Conservation (phyloP, 2,113 vertebrate genomes). For the Oncorhynchus kisutch region DNA sequence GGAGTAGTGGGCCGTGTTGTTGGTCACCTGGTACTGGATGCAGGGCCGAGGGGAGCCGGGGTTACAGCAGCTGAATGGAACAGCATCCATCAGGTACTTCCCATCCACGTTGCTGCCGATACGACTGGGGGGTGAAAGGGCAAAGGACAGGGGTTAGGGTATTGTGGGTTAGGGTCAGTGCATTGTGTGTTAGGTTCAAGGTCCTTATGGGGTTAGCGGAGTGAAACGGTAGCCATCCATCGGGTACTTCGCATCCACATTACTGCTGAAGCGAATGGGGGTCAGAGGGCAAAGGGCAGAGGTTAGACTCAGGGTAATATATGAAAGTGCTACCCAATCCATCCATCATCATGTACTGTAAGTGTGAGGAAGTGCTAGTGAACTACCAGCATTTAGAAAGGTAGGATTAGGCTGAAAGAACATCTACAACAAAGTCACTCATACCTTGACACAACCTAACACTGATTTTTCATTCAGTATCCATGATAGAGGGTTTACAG, state of each 20-base stretch:
- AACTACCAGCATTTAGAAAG: neutral
- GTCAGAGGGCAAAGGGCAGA: too few relatives aligned
- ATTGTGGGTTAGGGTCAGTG: neutral
- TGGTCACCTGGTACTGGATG: slow-evolving; percentile 94
- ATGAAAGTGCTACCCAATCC: too few relatives aligned
- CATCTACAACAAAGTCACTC: neutral
- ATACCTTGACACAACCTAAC: neutral
- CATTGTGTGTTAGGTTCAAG: neutral
- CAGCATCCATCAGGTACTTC: slow-evolving; percentile 90
- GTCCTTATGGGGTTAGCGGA: too few relatives aligned
- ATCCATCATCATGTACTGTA: neutral
- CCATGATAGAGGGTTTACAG: neutral
- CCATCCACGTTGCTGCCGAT: slow-evolving; percentile 96
- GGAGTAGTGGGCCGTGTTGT: slow-evolving; percentile 96
- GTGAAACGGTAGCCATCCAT: slow-evolving; percentile 72
- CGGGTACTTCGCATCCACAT: slow-evolving; percentile 85
- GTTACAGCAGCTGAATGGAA: slow-evolving; percentile 99
- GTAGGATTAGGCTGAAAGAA: neutral
- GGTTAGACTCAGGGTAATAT: too few relatives aligned
- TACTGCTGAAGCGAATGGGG: too few relatives aligned
- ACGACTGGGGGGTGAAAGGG: slow-evolving; percentile 72
- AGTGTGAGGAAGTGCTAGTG: neutral
- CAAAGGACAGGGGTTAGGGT: neutral
- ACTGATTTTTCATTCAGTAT: neutral
- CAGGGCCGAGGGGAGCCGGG: slow-evolving; percentile 93